These are phyloP conservation scores for Synergus japonicus DNA, from an alignment of 2,888 invertebrate genomes.

Conservation along the genomic window DNA sequence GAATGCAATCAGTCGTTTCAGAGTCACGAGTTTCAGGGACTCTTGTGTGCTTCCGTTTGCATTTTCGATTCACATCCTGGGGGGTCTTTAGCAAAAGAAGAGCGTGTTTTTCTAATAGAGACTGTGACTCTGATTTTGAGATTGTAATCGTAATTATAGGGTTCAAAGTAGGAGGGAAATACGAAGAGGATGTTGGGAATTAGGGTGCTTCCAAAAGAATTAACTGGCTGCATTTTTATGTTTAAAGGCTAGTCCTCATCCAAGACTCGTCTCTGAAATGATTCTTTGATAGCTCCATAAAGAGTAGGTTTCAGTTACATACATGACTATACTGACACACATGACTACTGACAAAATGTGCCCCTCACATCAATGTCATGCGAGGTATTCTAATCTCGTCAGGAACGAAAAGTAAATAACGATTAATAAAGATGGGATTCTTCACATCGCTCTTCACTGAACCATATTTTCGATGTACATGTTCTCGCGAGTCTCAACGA, in stretches of 20 bases:
- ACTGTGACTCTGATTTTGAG: background rate
- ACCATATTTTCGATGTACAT: background rate
- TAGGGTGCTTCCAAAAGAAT: background rate
- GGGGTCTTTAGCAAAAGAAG: slow-evolving; percentile 17
- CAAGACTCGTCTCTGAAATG: too few species aligned
- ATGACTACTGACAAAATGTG: too few species aligned
- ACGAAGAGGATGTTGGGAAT: background rate
- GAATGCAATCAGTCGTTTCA: slow-evolving; percentile 31
- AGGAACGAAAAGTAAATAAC: background rate
- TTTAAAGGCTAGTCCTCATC: too few species aligned
- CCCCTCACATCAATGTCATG: too few species aligned
- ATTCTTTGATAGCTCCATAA: too few species aligned
- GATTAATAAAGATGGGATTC: background rate
- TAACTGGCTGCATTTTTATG: background rate
- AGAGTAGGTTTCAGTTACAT: too few species aligned
- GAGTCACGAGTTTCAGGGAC: slow-evolving; percentile 3
- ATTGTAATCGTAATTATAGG: slow-evolving; percentile 17
- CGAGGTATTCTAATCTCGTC: background rate
- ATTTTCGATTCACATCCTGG: slow-evolving; percentile 34
- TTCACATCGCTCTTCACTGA: background rate
- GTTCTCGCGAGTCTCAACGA: background rate
- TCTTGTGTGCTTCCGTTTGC: slow-evolving; percentile 18
- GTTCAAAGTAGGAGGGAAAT: slow-evolving; percentile 5
- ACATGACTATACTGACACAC: too few species aligned
- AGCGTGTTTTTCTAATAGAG: background rate